Evolutionary conservation across 1,140 invertebrate species (phyloP).

Genomic region (Ceratina calcarata): DNA sequence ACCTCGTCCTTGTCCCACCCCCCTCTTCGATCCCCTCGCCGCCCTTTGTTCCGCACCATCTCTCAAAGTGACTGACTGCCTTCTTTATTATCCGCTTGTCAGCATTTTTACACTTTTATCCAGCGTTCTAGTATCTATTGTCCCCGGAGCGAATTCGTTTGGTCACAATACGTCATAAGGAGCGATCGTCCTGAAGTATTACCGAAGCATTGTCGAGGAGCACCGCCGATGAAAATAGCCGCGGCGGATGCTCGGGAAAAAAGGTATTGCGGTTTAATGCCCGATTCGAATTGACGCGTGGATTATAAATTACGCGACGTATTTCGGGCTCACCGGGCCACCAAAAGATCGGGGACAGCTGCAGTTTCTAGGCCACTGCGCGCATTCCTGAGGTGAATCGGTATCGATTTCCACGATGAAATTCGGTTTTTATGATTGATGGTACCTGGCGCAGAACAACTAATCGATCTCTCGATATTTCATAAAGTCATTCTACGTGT

Average conservation of each 20-base stretch:
- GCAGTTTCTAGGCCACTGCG: background rate
- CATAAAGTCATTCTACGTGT: too few species aligned
- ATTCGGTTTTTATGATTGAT: background rate
- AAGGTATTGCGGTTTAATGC: slow-evolving; percentile 54
- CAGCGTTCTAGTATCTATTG: slow-evolving; percentile 69
- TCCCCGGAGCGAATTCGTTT: slow-evolving; percentile 61
- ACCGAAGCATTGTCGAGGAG: slow-evolving; percentile 9
- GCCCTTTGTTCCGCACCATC: slow-evolving; percentile 78
- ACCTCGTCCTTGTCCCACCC: background rate
- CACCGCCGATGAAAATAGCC: slow-evolving; percentile 4
- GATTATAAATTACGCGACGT: slow-evolving; percentile 12
- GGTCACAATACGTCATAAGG: slow-evolving; percentile 58
- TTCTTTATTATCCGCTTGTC: slow-evolving; percentile 81
- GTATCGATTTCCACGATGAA: background rate
- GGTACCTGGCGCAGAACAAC: background rate
- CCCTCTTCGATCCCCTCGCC: background rate
- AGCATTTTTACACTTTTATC: slow-evolving; percentile 81
- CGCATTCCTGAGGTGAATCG: background rate
- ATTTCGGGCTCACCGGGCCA: background rate
- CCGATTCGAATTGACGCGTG: slow-evolving; percentile 6
- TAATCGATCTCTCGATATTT: background rate
- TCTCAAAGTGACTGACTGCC: slow-evolving; percentile 81
- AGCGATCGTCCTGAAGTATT: slow-evolving; percentile 39
- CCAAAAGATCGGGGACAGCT: background rate
- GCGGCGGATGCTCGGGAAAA: slow-evolving; percentile 30